Base-by-base conservation (phyloP, 2,113 vertebrate genomes). In the Poicephalus meyeri region DNA sequence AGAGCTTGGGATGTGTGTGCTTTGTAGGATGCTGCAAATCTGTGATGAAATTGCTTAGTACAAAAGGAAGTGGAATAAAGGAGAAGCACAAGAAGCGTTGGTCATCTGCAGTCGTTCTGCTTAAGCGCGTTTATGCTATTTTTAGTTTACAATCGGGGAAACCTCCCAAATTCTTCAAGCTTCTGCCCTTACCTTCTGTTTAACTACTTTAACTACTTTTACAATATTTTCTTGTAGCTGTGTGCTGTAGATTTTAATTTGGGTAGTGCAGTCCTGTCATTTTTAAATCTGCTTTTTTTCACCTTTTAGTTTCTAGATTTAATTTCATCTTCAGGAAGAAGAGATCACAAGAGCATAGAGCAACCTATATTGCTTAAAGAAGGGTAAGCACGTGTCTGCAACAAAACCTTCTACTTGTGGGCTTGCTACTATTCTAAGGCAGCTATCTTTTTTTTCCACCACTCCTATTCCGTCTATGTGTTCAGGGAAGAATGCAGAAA, bases 311-410 rank as follows among this genome's bases (percentile, higher is more conserved):
- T 99, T 96, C 97, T 99, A 90, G 99, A 99, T 95, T 97, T 99
- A 97, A 99, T 99, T 97, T 99, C 99, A 16, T 99, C 99, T 24
- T 99, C 99, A 6, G 99, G 99, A 78, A 99, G 99, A 94, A 99
- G 98, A 98, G 99, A 99, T 97, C 99, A 99, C 97, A 99, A 99
- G 94, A 99, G 99, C 80, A 99, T 99, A 85, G 99, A 99, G 93
- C 99, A 99, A 8, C 99, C 99, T 25, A 99, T 99, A 97, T 98
- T 99, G 97, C 99, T 99, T 71, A 99, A 99, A 97, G 99, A 99
- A 96, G 99, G 99, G 99, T 99, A 98, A 98, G 99, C 41, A 24
- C 55, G 29, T 44, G 15, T 24, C n/a, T 47, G 49, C 56, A 79
- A 49, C 35, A 82, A 46, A 93, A 14, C 41, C 35, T 11, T 83